Evolutionary conservation across 2,113 vertebrate species (phyloP), one percentile per base, ranked within the genome.

Genomic region (Microtus montanus): DNA sequence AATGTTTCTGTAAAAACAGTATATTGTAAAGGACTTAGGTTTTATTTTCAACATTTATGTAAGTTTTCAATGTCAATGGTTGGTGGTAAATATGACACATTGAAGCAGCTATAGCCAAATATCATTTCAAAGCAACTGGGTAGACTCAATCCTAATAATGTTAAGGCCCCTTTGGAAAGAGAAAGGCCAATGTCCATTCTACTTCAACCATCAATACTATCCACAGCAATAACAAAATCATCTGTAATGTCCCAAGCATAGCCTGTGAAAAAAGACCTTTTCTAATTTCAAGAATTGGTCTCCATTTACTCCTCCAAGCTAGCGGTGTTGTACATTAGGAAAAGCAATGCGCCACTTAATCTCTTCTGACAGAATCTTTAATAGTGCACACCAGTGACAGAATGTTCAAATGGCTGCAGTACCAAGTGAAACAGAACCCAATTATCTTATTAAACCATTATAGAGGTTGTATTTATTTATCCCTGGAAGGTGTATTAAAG

Each of bases 11-110:
- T 22, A 80, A 89, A 54, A 87, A 63, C 2, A 94, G n/a, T 64
- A 30, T 38, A 96, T 4, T 30, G n/a, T 14, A 13, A 93, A 94
- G 22, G 79, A 1, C 38, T 78, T 28, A 28, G 95, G 93, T 80
- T 17, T 95, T 44, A 58, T 49, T 63, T 87, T 94, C 77, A 52
- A 54, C 64, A 47, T 70, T 4, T 6, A 94, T 38, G 64, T 87
- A 90, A 97, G 87, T 13, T 92, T 87, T 44, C 90, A 6, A 30
- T 92, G 79, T 44, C 2, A 94, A 44, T 94, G 95, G 77, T 89
- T 95, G 8, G 0, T 52, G 90, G 80, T 96, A 98, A 97, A 97
- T 95, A 98, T 97, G 95, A 97, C 95, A 24, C 74, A 95, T 10
- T 70, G 15, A 96, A 97, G 35, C 44, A 7, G 63, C 95, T 94